phyloP scores from a whole-genome alignment of 2,797 vertebrate genomes.

The Protonibea diacanthus region DNA sequence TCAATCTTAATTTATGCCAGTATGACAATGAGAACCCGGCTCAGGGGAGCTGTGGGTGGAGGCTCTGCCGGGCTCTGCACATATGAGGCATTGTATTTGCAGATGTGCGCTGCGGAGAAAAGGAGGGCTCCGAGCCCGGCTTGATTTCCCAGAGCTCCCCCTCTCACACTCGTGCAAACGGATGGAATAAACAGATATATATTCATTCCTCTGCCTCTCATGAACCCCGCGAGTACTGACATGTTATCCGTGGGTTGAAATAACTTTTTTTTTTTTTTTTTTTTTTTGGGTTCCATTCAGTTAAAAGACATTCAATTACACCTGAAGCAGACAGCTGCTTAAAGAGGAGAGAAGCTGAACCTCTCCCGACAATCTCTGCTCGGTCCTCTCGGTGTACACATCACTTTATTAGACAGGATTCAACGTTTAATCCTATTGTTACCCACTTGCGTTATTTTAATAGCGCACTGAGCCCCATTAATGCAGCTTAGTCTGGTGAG shows the following conservation, averaged over 20 bases:
- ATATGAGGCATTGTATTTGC: constrained; percentile 79
- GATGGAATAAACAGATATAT: constrained; percentile 92
- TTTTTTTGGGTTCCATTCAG: constrained; percentile 87
- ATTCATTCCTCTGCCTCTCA: constrained; percentile 87
- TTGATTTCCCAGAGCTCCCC: constrained; percentile 93
- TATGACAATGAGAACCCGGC: constrained; percentile 92
- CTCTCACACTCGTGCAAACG: constrained; percentile 77
- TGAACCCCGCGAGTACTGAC: constrained; percentile 89
- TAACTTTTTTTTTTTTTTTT: constrained; percentile 80
- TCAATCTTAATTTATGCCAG: constrained; percentile 99
- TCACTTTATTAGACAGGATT: constrained; percentile 91
- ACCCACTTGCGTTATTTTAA: constrained; percentile 90
- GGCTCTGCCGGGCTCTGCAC: constrained; percentile 88
- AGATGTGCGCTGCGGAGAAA: constrained; percentile 64
- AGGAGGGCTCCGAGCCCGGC: constrained; percentile 74
- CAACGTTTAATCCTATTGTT: constrained; percentile 91
- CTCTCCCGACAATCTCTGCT: constrained; percentile 11
- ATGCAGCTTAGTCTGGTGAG: constrained; percentile 74
- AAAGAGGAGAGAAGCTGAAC: constrained; percentile 79
- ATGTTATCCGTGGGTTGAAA: constrained; percentile 92
- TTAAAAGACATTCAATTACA: constrained; percentile 92
- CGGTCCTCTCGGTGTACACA: constrained; percentile 81
- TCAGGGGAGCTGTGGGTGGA: constrained; percentile 89
- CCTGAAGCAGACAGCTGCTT: constrained; percentile 89
- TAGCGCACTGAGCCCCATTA: constrained; percentile 86